Evolutionary conservation across 2,888 invertebrate species (phyloP).

Genomic region (Gisinianus flammeolus): DNA sequence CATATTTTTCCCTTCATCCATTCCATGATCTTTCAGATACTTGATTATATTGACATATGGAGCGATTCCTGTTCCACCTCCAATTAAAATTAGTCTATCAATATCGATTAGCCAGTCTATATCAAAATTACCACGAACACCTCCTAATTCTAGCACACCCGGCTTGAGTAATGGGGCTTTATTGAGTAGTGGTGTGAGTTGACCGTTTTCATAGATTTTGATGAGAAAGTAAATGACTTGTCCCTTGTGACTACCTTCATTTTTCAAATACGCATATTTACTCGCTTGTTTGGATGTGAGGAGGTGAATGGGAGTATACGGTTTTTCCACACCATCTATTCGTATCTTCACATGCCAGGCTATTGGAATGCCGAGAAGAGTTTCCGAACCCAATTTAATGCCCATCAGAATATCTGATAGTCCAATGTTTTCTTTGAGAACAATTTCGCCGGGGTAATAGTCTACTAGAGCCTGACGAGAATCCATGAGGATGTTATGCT

Average conservation of each 20-base stretch:
- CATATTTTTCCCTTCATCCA: background rate
- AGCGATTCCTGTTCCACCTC: conserved; percentile 31
- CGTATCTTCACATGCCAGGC: conserved; percentile 23
- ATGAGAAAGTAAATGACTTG: conserved; percentile 28
- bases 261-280: background rate
- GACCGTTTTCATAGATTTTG: conserved; percentile 15
- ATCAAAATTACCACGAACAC: conserved; percentile 26
- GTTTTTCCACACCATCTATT: conserved; percentile 29
- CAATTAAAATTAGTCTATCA: conserved; percentile 25
- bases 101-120: conserved; percentile 2
- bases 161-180: background rate
- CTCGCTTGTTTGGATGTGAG: background rate
- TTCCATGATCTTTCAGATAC: conserved; percentile 5
- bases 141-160: conserved; percentile 1
- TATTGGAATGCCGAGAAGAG: conserved; percentile 19
- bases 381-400: background rate
- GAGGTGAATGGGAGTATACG: conserved; percentile 27
- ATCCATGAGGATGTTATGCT: conserved; percentile 18
- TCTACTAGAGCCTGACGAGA: conserved; percentile 21
- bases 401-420: background rate
- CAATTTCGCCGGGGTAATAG: conserved; percentile 23
- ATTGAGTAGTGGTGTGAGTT: conserved; percentile 1
- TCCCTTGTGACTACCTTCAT: background rate
- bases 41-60: conserved; percentile 28
- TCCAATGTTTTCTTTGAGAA: background rate